phyloP scores from a whole-genome alignment of 2,888 invertebrate species.

The Thymelicus acteon region DNA sequence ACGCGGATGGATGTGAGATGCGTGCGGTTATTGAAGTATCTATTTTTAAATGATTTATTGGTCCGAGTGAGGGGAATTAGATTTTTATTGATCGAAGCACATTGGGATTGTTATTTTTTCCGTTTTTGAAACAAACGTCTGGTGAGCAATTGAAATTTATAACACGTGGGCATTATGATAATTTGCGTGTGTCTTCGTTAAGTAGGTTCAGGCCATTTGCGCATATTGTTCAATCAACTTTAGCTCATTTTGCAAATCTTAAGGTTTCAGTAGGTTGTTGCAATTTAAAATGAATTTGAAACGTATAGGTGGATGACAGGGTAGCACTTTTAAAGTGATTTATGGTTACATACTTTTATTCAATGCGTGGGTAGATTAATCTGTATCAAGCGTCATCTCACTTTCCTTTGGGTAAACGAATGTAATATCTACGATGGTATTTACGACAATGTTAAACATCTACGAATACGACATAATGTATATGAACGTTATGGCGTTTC shows the following conservation, averaged over 20 bases:
- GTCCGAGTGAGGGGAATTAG: constrained; percentile 24
- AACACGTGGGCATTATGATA: constrained; percentile 31
- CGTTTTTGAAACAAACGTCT: constrained; percentile 28
- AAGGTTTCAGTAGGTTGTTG: constrained; percentile 24
- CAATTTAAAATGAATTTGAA: constrained; percentile 23
- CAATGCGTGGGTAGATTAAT: no score
- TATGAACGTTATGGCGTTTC: constrained; percentile 7
- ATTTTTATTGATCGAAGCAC: constrained; percentile 33
- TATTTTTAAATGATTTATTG: constrained; percentile 29
- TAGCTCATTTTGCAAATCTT: constrained; percentile 36
- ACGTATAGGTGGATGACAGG: background rate
- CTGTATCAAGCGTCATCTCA: no score
- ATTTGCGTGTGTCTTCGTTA: constrained; percentile 36
- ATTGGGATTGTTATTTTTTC: constrained; percentile 25
- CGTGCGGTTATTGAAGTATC: background rate
- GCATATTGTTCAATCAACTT: constrained; percentile 47
- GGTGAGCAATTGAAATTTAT: constrained; percentile 36
- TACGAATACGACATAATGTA: no score
- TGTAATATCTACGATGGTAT: no score
- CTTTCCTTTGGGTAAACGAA: no score
- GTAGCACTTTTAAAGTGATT: no score
- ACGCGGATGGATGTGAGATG: background rate
- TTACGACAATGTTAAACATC: no score
- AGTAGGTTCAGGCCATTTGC: constrained; percentile 43
- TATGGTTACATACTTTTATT: no score